phyloP scores from a whole-genome alignment of 2,797 vertebrate genomes.

The Prunella strophiata region DNA sequence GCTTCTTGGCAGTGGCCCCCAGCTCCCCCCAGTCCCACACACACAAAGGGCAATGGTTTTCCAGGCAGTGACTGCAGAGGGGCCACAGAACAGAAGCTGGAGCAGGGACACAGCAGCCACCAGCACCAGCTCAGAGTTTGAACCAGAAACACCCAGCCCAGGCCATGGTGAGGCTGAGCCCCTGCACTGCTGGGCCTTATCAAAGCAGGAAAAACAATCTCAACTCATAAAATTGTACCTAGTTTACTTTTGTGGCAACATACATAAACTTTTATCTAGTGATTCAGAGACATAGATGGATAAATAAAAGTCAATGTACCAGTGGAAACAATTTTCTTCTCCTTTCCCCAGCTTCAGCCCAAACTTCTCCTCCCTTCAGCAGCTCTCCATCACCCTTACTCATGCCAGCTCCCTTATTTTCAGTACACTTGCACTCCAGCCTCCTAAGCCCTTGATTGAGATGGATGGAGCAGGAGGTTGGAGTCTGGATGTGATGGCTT shows the following conservation, averaged over 20 bases:
- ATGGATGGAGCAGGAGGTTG: background rate
- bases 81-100: background rate
- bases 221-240: background rate
- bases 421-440: background rate
- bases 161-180: rapidly evolving
- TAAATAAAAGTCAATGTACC: background rate
- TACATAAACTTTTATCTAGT: background rate
- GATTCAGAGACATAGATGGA: background rate
- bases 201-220: background rate
- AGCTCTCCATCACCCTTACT: background rate
- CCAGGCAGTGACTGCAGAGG: background rate
- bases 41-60: background rate
- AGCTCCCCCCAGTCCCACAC: too few species aligned
- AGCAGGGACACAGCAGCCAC: background rate
- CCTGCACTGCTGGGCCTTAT: rapidly evolving
- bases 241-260: background rate
- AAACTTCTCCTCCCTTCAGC: background rate
- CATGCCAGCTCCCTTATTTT: background rate
- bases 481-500: background rate
- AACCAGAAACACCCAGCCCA: background rate
- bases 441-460: background rate
- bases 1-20: background rate
- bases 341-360: background rate
- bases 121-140: rapidly evolving
- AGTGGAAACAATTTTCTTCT: background rate